A percentile compares a stretch with the other conserved stretches of the same genome.
Conservation (phyloP, 2,113 vertebrate genomes). For the Telmatochromis sp. region DNA sequence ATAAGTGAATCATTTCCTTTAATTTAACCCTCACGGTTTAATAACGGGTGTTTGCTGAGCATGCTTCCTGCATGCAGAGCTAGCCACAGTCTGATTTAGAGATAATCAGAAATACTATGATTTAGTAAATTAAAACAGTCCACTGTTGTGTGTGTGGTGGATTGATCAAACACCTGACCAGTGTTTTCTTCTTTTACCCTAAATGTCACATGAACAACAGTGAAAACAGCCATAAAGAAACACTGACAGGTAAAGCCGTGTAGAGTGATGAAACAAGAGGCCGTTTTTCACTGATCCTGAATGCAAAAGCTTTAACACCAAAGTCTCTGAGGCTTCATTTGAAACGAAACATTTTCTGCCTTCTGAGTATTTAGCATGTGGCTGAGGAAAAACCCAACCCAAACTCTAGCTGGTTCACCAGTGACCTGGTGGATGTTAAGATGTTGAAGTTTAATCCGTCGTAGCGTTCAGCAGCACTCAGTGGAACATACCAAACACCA, state of each 20-base stretch:
- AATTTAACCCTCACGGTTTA: not conserved
- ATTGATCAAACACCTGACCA: not conserved
- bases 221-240: not conserved
- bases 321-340: not conserved
- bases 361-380: not conserved
- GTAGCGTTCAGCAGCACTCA: not conserved
- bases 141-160: not conserved
- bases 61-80: not conserved
- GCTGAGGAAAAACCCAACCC: not conserved
- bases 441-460: not conserved
- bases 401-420: rapidly evolving
- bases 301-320: not conserved
- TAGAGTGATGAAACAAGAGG: not conserved
- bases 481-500: not conserved
- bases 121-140: not conserved
- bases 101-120: not conserved
- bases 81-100: not conserved
- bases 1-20: not conserved
- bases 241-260: rapidly evolving
- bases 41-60: not conserved
- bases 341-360: not conserved
- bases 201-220: not conserved
- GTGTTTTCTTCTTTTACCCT: not conserved
- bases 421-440: not conserved
- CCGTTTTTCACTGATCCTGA: not conserved